Base-by-base conservation (phyloP, 2,888 invertebrate genomes). In the Heteropelma amictum region DNA sequence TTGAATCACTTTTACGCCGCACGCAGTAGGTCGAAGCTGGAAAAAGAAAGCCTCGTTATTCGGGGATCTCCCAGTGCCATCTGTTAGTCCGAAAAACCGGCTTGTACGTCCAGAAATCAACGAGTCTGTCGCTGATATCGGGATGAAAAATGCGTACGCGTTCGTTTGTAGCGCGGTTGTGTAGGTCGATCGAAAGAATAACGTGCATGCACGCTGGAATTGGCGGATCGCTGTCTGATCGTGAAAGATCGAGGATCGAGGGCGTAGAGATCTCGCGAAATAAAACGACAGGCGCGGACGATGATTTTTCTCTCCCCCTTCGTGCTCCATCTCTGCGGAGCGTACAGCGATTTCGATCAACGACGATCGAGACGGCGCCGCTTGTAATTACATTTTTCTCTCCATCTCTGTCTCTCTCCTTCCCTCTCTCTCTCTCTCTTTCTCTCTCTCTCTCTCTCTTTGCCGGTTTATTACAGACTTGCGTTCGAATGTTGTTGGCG, bases 361-460 rank as follows among this genome's bases (percentile, higher is more conserved):
- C 73, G 68, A 74, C 70, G 72, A 74, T 79, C 68, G 71, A 72
- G 73, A 76, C 75, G 73, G 73, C 75, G 76, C 77, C 74, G 79
- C 45, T 56, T 63, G 74, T 79, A 79, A 79, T 78, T 78, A 77
- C 76, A 23, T 53, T 68, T 35, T n/a, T n/a, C 38, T 49, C 47
- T 26, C 51, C 19, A 7, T 35, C 49, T 26, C 47, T 35, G 17
- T 26, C 23, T 14, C 30, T 19, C n/a, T 30, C n/a, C 8, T 28
- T 19, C n/a, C n/a, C 23, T 7, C 12, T 1, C 12, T n/a, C 58
- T 19, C 28, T 26, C 28, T 60, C 26, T 35, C 45, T 21, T 38
- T 38, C n/a, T 35, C 26, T 40, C 17, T 12, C 2, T 38, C 38
- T n/a, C 35, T 54, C 45, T 3, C 19, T 47, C 54, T 17, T 30